Conservation (phyloP, 1,140 invertebrate genomes). For the Caenorhabditis latens region DNA sequence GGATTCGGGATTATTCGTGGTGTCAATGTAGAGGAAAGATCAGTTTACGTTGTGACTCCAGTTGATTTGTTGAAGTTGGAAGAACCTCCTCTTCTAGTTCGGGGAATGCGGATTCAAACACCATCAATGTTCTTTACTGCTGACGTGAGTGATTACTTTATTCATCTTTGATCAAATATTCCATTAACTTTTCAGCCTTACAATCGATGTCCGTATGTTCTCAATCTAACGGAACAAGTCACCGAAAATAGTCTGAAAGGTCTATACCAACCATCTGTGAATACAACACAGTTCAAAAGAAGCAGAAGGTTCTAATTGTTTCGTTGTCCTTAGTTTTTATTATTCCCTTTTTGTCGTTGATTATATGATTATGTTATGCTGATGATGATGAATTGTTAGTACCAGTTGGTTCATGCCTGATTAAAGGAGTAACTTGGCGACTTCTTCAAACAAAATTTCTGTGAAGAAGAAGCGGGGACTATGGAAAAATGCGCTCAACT, state of each 20-base stretch:
- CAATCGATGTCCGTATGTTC: conserved; percentile 17
- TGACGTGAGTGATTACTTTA: neutral
- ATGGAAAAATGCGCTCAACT: too few species aligned
- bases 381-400: too few species aligned
- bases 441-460: too few species aligned
- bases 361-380: neutral
- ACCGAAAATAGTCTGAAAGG: neutral
- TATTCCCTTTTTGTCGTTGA: neutral
- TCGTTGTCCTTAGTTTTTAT: conserved; percentile 1
- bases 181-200: neutral
- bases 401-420: too few species aligned
- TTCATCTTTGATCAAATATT: neutral
- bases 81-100: conserved; percentile 26
- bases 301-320: neutral
- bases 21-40: neutral
- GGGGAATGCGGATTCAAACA: conserved; percentile 27
- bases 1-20: conserved; percentile 48
- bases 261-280: conserved; percentile 20
- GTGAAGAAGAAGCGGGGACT: too few species aligned
- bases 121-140: conserved; percentile 28
- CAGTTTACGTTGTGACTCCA: conserved; percentile 7
- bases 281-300: conserved; percentile 42
- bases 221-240: neutral
- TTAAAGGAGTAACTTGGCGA: too few species aligned
- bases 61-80: conserved; percentile 17